Conservation (phyloP, 2,797 vertebrate genomes). For the Premnoplex brunnescens region DNA sequence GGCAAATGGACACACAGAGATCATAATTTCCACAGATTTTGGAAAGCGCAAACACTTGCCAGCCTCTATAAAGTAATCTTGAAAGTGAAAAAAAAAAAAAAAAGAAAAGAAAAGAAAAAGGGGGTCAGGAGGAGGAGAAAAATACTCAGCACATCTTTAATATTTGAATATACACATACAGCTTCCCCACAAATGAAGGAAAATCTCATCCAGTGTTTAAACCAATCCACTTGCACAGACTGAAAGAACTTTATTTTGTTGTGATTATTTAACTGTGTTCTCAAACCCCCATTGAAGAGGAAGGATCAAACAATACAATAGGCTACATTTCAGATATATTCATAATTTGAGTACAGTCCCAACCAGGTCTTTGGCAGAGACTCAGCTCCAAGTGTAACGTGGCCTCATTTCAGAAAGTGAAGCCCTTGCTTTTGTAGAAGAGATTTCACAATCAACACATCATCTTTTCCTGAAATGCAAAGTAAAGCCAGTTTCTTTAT, state of each 20-base stretch:
- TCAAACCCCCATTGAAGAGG: background rate
- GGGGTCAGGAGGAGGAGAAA: background rate
- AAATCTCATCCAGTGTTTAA: slow-evolving; percentile 29
- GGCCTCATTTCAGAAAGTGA: background rate
- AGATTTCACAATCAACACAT: background rate
- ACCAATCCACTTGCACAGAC: background rate
- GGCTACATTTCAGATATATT: background rate
- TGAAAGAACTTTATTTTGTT: background rate
- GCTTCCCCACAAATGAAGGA: background rate
- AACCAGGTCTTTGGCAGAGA: background rate
- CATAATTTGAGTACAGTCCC: background rate
- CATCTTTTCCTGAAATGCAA: background rate
- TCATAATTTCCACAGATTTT: slow-evolving; percentile 42
- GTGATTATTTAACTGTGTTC: background rate
- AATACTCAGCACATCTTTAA: background rate
- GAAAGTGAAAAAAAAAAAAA: background rate
- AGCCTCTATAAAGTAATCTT: background rate
- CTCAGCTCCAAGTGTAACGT: background rate
- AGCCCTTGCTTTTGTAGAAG: background rate
- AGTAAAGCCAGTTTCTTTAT: background rate
- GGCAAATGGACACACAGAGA: background rate
- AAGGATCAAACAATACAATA: background rate
- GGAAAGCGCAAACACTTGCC: background rate
- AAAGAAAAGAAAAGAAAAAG: background rate
- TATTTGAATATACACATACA: background rate